Evolutionary conservation across 2,888 invertebrate species (phyloP), one percentile per base, ranked within the genome.

Genomic region (Drosophila ezoana): DNA sequence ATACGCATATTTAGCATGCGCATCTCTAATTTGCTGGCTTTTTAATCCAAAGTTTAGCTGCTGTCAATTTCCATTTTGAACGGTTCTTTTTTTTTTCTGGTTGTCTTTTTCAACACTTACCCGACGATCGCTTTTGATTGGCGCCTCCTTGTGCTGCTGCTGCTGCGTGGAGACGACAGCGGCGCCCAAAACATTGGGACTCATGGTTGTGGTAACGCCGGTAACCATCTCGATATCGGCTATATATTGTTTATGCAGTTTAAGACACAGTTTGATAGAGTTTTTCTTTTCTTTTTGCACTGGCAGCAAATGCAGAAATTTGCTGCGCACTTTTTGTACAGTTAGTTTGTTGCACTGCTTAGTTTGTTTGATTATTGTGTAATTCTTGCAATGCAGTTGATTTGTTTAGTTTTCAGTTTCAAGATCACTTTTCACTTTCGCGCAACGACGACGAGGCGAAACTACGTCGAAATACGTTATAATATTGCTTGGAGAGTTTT

Each of bases 81-180:
- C 18, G 41, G 41, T 20, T 16, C 9, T 11, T 38, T 37, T 13
- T 40, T 20, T 45, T 56, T 33, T 37, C 6, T 51, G 40, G 14
- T 45, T 13, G 4, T 54, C 56, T 9, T 10, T 60, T 18, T 28
- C 28, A 69, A 75, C 76, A 92, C 92, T 91, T 91, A 92, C 92
- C 90, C 92, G 90, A 85, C 92, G 92, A 89, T 92, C 92, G 76
- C 91, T 92, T 77, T 92, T 92, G 28, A 90, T 81, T 44, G 92
- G 91, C 58, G 89, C 81, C 78, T 89, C 90, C 86, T 90, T 89
- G 28, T 28, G 28, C 8, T 86, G 76, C 72, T 87, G 89, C 43
- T 86, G 76, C 72, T 87, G 89, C 43, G 80, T 63, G 78, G 86
- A 76, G 72, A 86, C 87, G 71, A 84, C 88, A 49, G 91, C 89